Percentiles rank a stretch among this genome's conserved stretches.
Evolutionary conservation across 1,140 invertebrate species (phyloP).

Genomic region (Sminthurinus signatus): DNA sequence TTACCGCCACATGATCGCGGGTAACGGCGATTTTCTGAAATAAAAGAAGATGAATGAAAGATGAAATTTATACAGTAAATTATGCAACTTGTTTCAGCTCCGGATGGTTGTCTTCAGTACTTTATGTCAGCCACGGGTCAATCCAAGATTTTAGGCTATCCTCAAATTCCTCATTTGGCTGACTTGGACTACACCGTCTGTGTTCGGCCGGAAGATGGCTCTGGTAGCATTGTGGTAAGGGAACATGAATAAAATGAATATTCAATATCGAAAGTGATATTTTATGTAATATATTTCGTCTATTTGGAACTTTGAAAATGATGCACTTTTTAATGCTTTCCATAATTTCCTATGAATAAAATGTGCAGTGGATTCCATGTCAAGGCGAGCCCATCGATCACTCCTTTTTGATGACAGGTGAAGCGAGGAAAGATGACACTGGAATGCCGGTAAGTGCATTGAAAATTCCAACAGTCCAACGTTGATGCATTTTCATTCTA

Average conservation of each 20-base stretch:
- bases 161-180: constrained; percentile 34
- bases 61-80: no score
- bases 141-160: constrained; percentile 36
- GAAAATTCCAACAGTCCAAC: neutral
- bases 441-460: neutral
- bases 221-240: constrained; percentile 37
- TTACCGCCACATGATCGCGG: no score
- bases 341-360: no score
- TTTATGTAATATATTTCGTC: no score
- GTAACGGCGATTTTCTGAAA: no score
- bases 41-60: no score
- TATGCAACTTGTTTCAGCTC: constrained; percentile 18
- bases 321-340: no score
- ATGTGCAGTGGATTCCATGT: constrained; percentile 30
- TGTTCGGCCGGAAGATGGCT: constrained; percentile 35
- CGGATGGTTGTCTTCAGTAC: constrained; percentile 39
- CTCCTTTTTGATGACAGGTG: constrained; percentile 11
- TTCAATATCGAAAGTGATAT: neutral
- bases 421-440: neutral
- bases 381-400: constrained; percentile 19
- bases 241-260: neutral
- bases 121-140: constrained; percentile 28
- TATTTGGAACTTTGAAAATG: no score
- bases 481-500: no score
- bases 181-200: constrained; percentile 40